Conservation (phyloP, 1,140 invertebrate genomes). For the Leptinotarsa lineolata region DNA sequence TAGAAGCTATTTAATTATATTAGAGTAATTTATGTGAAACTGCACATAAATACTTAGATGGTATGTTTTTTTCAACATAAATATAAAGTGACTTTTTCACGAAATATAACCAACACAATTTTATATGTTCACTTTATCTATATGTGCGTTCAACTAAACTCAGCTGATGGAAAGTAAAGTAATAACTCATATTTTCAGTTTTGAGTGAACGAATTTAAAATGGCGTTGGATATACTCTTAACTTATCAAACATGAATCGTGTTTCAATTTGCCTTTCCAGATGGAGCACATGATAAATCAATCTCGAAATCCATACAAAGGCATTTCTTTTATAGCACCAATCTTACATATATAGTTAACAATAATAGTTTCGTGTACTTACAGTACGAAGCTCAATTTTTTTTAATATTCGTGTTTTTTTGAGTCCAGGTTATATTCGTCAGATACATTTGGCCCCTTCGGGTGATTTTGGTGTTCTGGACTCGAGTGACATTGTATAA, state of each 20-base stretch:
- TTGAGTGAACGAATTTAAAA: constrained; percentile 3
- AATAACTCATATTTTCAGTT: not conserved
- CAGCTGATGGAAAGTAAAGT: constrained; percentile 17
- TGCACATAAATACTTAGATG: constrained; percentile 45
- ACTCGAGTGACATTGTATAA: not conserved
- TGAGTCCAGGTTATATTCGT: constrained; percentile 33
- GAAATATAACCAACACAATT: constrained; percentile 34
- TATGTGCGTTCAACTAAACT: constrained; percentile 33
- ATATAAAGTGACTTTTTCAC: constrained; percentile 44
- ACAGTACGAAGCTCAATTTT: constrained; percentile 48
- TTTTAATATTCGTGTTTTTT: constrained; percentile 26
- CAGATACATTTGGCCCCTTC: not conserved
- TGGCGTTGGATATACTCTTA: not conserved
- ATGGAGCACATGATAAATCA: constrained; percentile 13
- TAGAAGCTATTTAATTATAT: constrained; percentile 50
- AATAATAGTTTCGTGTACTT: constrained; percentile 48
- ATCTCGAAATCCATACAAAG: constrained; percentile 43
- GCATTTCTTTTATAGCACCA: constrained; percentile 53
- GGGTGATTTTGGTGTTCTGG: not conserved
- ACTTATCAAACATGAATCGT: not conserved
- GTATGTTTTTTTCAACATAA: constrained; percentile 42
- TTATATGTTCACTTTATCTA: constrained; percentile 22
- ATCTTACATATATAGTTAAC: constrained; percentile 53
- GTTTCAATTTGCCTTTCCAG: constrained; percentile 5
- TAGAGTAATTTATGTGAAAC: constrained; percentile 45